Evolutionary conservation across 1,140 invertebrate species (phyloP), one percentile per base, ranked within the genome.

Genomic region (Telenomus remus): DNA sequence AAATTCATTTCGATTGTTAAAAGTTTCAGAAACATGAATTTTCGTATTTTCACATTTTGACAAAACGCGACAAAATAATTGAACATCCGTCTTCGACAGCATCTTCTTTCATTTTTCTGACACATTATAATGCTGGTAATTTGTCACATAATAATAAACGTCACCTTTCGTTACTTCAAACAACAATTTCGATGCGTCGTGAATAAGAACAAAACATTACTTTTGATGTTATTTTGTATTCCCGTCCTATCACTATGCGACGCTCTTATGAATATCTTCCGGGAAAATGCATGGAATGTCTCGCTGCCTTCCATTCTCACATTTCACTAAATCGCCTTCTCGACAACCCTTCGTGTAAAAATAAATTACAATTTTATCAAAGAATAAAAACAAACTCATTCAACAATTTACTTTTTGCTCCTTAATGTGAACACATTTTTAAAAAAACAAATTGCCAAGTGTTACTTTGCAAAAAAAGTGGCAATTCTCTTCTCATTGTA

Each of bases 211-310:
- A 15, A 14, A 42, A 39, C 60, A 74, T 66, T 78, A 78, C 56
- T 61, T 79, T 75, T 51, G 33, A 49, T 74, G 70, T 63, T 65
- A 71, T 69, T 78, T 74, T 74, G 61, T 74, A 78, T 78, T 74
- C 76, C 49, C 16, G 3, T 66, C 49, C 59, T 59, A 78, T 78
- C 69, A 65, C 47, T 37, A 50, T 15, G 37, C 54, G 60, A 71
- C 65, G 61, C 56, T 63, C 61, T 60, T 34, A 56, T 74, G 70
- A 78, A 74, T 78, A 78, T 74, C 71, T 71, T 71, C 42, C 55
- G 51, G 57, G 63, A 61, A 74, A 61, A 74, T 78, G 70, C 76
- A 74, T 74, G 66, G 76, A 74, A 74, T 78, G 76, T 78, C 76
- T 74, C 65, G 59, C 70, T 56, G 48, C 42, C 61, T 74, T 63